Percentiles rank a stretch among this genome's conserved stretches.
Conservation (phyloP, 2,113 vertebrate genomes). For the Silurus meridionalis region DNA sequence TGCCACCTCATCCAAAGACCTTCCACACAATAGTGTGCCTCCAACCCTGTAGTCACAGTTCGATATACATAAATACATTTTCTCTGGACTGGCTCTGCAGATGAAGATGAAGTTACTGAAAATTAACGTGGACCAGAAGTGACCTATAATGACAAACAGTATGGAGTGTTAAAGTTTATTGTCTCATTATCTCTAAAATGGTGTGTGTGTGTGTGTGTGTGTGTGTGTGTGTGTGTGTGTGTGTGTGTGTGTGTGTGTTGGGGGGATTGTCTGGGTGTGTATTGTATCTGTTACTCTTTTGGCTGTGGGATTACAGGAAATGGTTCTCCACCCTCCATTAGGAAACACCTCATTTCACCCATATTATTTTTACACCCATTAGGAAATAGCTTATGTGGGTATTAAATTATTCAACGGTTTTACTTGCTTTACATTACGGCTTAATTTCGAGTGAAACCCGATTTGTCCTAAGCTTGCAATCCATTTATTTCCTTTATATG, state of each 20-base stretch:
- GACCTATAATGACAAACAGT: not conserved
- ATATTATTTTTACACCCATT: not conserved
- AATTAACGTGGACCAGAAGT: not conserved
- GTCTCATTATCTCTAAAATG: not conserved
- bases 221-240: not conserved
- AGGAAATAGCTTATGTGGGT: not conserved
- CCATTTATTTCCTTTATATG: no score
- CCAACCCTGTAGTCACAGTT: no score
- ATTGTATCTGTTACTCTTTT: not conserved
- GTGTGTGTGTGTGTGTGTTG: not conserved
- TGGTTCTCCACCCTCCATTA: slow-evolving; percentile 20
- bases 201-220: not conserved
- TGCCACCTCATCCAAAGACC: no score
- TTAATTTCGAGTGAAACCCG: not conserved
- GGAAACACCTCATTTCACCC: not conserved
- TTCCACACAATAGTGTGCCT: no score
- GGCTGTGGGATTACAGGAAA: not conserved
- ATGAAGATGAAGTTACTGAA: not conserved
- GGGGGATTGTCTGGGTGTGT: no score
- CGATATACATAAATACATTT: not conserved
- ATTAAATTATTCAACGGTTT: not conserved
- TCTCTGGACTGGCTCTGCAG: not conserved
- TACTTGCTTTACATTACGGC: not conserved
- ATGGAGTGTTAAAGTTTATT: not conserved
- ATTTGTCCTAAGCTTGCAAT: not conserved